These are phyloP conservation scores for Microchrysa polita DNA, from an alignment of 2,888 invertebrate genomes.

Conservation along the genomic window DNA sequence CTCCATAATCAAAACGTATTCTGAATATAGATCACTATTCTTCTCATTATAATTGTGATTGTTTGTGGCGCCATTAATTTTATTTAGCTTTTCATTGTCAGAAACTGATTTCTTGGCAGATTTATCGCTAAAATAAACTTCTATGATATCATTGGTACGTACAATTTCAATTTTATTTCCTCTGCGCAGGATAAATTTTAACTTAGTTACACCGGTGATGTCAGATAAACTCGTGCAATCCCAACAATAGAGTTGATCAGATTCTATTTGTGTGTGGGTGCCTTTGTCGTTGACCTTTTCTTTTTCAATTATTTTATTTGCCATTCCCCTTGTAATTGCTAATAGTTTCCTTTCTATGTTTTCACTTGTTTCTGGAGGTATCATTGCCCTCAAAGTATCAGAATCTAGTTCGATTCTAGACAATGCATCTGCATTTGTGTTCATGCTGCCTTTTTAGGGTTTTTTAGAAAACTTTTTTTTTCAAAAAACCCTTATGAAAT, in stretches of 20 bases:
- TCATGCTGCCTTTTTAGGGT: conserved; percentile 10
- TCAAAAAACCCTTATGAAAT: no score
- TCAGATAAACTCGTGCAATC: no score
- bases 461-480: no score
- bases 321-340: conserved; percentile 3
- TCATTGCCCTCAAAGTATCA: neutral
- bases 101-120: no score
- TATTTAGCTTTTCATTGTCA: no score
- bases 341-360: neutral
- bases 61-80: no score
- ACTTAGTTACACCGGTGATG: neutral
- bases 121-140: no score
- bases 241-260: no score
- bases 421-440: no score
- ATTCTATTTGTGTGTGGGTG: neutral
- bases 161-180: neutral
- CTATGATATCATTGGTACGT: no score
- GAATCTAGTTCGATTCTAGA: no score
- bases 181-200: neutral
- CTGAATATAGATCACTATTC: neutral
- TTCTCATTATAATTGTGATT: neutral
- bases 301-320: conserved; percentile 1
- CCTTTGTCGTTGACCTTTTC: neutral
- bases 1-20: neutral
- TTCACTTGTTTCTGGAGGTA: neutral